Evolutionary conservation across 2,888 invertebrate genomes (phyloP).

Genomic region (Opisthograptis luteolata): DNA sequence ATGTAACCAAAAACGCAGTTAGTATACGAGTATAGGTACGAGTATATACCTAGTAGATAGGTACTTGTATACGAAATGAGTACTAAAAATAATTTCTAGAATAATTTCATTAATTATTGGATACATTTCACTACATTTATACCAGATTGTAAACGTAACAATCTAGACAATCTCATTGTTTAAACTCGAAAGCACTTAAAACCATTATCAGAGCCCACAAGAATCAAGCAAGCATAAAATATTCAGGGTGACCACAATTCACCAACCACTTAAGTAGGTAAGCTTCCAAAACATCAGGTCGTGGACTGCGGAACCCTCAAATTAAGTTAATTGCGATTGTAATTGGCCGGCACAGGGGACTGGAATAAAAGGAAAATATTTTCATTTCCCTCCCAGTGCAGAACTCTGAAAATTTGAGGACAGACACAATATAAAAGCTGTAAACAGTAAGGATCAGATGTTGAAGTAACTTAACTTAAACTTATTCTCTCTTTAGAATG

Average conservation of each 20-base stretch:
- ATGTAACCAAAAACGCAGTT: too few relatives aligned
- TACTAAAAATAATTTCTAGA: too few relatives aligned
- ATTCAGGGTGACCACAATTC: slow-evolving; percentile 48
- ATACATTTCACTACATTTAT: neutral
- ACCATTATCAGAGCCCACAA: slow-evolving; percentile 24
- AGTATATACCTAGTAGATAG: too few relatives aligned
- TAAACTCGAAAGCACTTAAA: slow-evolving; percentile 24
- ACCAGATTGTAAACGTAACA: slow-evolving; percentile 9
- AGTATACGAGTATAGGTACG: too few relatives aligned
- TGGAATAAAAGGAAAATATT: slow-evolving; percentile 74
- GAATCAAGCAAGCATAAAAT: slow-evolving; percentile 35
- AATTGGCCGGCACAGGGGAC: slow-evolving; percentile 65
- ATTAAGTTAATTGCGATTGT: slow-evolving; percentile 77
- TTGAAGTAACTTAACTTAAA: too few relatives aligned
- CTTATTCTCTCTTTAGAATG: too few relatives aligned
- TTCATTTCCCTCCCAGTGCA: slow-evolving; percentile 47
- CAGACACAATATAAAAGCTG: slow-evolving; percentile 2
- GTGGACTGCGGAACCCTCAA: slow-evolving; percentile 61
- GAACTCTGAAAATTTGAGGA: slow-evolving; percentile 27
- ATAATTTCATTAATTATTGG: too few relatives aligned
- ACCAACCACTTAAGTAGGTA: slow-evolving; percentile 63
- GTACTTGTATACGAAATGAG: too few relatives aligned
- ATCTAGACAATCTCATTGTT: slow-evolving; percentile 20
- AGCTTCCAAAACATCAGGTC: slow-evolving; percentile 56
- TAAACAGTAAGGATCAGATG: slow-evolving; percentile 5